These are phyloP conservation scores for Ylistrum balloti DNA, from an alignment of 1,140 invertebrate species.

Conservation along the genomic window DNA sequence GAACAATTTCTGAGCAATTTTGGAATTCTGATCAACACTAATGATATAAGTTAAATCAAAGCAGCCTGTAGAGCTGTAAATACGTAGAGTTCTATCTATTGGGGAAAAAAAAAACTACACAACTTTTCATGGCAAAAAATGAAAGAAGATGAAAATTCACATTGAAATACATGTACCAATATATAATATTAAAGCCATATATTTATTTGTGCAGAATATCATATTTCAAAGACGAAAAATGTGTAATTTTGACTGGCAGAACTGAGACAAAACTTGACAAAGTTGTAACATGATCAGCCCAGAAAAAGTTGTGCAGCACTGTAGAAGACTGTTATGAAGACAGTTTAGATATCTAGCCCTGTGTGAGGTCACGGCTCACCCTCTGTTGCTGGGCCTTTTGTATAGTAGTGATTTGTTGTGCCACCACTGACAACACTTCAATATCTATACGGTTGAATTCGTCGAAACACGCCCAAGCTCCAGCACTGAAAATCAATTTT, in stretches of 20 bases:
- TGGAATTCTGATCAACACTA: neutral
- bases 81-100: neutral
- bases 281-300: no score
- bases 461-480: constrained; percentile 84
- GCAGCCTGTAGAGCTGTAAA: neutral
- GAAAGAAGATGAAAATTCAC: no score
- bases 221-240: neutral
- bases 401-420: constrained; percentile 83
- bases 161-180: no score
- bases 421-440: constrained; percentile 83
- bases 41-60: neutral
- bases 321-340: no score
- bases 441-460: constrained; percentile 84
- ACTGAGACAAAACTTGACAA: no score
- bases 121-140: neutral
- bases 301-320: no score
- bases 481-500: constrained; percentile 75
- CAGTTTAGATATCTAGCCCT: neutral
- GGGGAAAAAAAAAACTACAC: neutral
- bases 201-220: no score
- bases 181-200: no score
- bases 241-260: neutral
- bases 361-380: constrained; percentile 59
- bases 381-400: constrained; percentile 81
- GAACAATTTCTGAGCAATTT: neutral